These are phyloP conservation scores for Camelus dromedarius DNA, from an alignment of 2,113 vertebrate genomes.

Conservation along the genomic window DNA sequence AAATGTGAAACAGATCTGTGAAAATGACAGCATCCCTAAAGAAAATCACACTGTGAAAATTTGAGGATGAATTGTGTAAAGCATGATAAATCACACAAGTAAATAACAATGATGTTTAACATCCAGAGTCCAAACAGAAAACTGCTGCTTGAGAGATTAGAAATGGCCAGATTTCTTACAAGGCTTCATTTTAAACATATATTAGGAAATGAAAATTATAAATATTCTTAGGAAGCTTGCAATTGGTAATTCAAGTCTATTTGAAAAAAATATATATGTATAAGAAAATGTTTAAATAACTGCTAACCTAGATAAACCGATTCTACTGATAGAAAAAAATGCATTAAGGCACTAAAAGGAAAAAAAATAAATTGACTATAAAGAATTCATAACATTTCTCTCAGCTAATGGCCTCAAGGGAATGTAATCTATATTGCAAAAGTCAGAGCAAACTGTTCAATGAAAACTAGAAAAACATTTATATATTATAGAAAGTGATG, in stretches of 20 bases:
- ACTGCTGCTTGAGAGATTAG: neutral
- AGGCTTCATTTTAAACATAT: neutral
- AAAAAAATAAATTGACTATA: neutral
- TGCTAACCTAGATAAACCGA: neutral
- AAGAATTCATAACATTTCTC: slow-evolving; percentile 61
- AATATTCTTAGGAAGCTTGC: neutral
- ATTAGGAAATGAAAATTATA: neutral
- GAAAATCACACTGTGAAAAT: neutral
- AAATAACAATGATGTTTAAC: neutral
- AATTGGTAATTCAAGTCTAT: slow-evolving; percentile 39
- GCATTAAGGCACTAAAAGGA: neutral
- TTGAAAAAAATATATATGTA: neutral
- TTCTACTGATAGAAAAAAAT: neutral
- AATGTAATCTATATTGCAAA: slow-evolving; percentile 47
- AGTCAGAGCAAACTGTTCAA: neutral
- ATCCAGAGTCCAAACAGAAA: neutral
- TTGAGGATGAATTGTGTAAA: neutral
- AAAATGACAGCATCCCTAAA: neutral
- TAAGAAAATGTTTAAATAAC: slow-evolving; percentile 26
- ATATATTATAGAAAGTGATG: neutral
- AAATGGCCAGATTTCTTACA: slow-evolving; percentile 15
- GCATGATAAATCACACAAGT: neutral
- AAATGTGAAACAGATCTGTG: neutral
- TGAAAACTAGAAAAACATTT: neutral
- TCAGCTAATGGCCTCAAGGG: neutral